Evolutionary conservation across 2,797 vertebrate genomes (phyloP).

Genomic region (Eurystomus glaucurus): DNA sequence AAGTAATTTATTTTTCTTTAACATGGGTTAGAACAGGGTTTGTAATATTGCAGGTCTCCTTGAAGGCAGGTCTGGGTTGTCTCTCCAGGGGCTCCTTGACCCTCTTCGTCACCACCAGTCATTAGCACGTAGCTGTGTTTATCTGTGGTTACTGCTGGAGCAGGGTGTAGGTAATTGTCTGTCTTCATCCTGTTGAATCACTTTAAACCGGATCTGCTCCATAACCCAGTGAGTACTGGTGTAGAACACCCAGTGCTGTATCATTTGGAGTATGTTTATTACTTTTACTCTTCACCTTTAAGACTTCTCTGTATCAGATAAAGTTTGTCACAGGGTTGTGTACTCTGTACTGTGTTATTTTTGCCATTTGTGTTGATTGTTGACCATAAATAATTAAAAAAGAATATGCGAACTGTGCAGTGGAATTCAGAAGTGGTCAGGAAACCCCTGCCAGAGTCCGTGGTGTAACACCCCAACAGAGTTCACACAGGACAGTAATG

Average conservation of each 20-base stretch:
- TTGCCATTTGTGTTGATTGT: neutral
- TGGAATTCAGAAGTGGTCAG: neutral
- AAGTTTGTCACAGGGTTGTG: neutral
- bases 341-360: neutral
- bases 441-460: neutral
- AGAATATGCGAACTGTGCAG: neutral
- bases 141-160: neutral
- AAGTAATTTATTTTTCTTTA: neutral
- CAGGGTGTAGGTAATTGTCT: neutral
- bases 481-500: fast-evolving
- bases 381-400: neutral
- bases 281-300: neutral
- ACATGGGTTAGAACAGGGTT: neutral
- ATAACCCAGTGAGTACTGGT: fast-evolving
- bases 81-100: neutral
- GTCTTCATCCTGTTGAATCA: neutral
- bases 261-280: neutral
- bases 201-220: neutral
- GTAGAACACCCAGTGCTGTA: neutral
- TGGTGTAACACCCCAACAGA: fast-evolving
- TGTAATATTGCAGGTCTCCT: neutral
- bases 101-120: neutral
- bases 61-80: neutral
- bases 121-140: neutral
- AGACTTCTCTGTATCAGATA: neutral